Conservation (phyloP, 2,797 vertebrate genomes). For the Sylvia borin region DNA sequence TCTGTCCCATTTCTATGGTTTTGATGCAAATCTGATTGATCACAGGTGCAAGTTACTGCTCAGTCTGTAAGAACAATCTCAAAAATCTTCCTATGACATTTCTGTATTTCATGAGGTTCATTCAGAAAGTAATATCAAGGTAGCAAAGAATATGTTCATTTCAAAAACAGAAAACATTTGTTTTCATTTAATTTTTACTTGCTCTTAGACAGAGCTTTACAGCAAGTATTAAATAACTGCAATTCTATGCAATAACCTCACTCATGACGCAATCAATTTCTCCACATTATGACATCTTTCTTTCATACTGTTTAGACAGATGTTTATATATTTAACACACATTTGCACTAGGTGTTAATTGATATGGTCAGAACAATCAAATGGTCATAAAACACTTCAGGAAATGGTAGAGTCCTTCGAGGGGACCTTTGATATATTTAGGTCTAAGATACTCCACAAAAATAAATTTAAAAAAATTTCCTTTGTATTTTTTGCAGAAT, state of each 20-base stretch:
- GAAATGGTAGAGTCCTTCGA: neutral
- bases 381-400: neutral
- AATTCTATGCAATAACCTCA: neutral
- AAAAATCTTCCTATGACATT: neutral
- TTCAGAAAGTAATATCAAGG: neutral
- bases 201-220: neutral
- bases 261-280: neutral
- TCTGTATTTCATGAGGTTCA: neutral
- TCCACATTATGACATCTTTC: neutral
- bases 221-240: neutral
- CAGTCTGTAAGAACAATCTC: neutral
- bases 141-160: rapidly evolving
- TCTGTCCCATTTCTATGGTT: neutral
- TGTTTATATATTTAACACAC: neutral
- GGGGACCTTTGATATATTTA: neutral
- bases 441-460: neutral
- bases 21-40: neutral
- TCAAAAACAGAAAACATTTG: neutral
- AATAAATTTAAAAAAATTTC: neutral
- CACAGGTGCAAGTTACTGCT: neutral
- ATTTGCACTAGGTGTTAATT: neutral
- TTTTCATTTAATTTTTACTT: neutral
- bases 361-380: neutral
- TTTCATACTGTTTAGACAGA: neutral
- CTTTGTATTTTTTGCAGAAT: neutral